phyloP scores from a whole-genome alignment of 2,113 vertebrate species.

The Dryoscopus gambensis region DNA sequence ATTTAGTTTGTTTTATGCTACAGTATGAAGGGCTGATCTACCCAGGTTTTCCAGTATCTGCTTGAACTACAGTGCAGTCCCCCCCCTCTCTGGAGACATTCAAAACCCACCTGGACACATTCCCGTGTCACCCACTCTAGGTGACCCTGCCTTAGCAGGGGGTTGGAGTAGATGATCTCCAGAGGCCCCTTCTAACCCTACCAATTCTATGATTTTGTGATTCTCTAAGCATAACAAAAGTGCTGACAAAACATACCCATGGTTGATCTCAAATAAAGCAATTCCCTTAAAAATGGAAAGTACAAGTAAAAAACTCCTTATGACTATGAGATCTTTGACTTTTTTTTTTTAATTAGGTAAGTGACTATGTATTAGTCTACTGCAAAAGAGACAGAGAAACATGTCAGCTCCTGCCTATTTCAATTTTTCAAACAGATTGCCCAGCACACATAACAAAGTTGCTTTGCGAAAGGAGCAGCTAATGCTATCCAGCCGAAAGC shows the following conservation, averaged over 20 bases:
- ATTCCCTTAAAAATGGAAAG: neutral
- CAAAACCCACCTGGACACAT: neutral
- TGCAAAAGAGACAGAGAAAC: neutral
- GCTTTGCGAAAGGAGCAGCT: neutral
- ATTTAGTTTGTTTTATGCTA: neutral
- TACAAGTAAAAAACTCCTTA: fast-evolving
- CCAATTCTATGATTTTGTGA: neutral
- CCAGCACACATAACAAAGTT: neutral
- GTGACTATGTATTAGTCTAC: fast-evolving
- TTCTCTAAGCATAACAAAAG: neutral
- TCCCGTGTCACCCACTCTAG: neutral
- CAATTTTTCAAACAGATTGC: neutral
- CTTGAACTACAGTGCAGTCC: neutral
- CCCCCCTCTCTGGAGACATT: neutral
- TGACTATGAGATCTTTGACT: fast-evolving
- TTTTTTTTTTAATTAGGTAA: neutral
- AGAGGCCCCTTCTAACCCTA: neutral
- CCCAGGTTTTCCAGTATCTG: neutral
- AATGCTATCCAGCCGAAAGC: fast-evolving
- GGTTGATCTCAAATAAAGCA: neutral
- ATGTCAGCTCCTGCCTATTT: neutral
- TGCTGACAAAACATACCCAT: neutral
- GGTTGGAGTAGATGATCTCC: neutral
- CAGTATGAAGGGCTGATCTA: neutral
- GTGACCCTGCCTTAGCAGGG: neutral